Conservation (phyloP, 2,113 vertebrate species). For the Erinaceus europaeus region DNA sequence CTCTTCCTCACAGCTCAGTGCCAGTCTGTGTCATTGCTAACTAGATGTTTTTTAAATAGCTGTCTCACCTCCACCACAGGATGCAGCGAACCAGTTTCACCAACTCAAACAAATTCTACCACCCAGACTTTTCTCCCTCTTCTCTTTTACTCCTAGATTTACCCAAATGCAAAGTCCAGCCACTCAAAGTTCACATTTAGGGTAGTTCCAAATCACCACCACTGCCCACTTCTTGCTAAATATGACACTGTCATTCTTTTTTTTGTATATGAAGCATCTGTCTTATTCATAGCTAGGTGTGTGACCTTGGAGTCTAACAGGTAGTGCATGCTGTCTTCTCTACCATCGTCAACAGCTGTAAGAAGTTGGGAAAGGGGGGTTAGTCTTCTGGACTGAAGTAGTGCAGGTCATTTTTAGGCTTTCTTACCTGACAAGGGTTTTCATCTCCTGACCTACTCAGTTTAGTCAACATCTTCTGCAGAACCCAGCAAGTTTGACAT, state of each 20-base stretch:
- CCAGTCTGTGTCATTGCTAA: neutral
- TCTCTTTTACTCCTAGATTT: neutral
- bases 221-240: neutral
- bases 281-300: neutral
- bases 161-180: neutral
- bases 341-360: neutral
- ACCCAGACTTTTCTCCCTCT: neutral
- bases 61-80: neutral
- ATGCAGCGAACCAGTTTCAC: neutral
- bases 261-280: neutral
- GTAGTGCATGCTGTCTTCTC: rapidly evolving
- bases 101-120: neutral
- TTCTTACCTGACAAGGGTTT: neutral
- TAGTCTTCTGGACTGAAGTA: neutral
- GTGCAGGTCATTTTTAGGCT: neutral
- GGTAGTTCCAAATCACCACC: neutral
- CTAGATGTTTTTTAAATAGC: neutral
- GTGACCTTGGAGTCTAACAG: neutral
- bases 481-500: neutral
- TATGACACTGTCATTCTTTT: neutral
- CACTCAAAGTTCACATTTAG: neutral
- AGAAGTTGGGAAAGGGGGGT: neutral
- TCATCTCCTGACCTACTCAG: neutral
- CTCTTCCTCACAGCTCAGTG: neutral
- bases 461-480: neutral